Conservation (phyloP, 1,140 invertebrate species). For the Archegozetes longisetosus region DNA sequence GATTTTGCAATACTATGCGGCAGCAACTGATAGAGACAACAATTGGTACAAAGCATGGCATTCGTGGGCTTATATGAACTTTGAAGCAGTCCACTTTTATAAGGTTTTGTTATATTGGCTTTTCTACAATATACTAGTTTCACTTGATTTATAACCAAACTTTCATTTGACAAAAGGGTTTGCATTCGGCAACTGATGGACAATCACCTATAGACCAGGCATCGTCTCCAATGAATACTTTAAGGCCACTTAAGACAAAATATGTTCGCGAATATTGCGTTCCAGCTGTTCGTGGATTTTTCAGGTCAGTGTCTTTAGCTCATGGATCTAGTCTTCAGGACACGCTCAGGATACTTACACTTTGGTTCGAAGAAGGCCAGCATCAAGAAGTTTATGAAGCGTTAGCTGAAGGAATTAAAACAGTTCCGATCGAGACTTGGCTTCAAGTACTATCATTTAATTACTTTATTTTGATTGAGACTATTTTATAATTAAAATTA, state of each 20-base stretch:
- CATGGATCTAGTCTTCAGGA: constrained; percentile 94
- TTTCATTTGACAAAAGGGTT: neutral
- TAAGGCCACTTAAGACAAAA: neutral
- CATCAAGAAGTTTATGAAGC: constrained; percentile 83
- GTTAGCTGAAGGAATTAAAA: constrained; percentile 72
- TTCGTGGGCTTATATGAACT: constrained; percentile 93
- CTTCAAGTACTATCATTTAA: constrained; percentile 46
- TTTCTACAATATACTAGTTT: too few relatives aligned
- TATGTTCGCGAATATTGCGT: constrained; percentile 62
- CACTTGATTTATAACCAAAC: too few relatives aligned
- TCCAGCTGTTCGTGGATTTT: constrained; percentile 86
- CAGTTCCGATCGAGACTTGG: constrained; percentile 96
- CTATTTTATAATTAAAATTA: constrained; percentile 5
- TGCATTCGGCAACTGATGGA: neutral
- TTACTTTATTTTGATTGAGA: constrained; percentile 6
- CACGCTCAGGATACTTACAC: constrained; percentile 72
- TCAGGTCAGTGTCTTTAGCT: constrained; percentile 74
- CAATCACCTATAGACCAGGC: neutral
- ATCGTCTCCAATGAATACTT: neutral
- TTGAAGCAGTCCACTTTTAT: constrained; percentile 82
- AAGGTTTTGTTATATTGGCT: constrained; percentile 6
- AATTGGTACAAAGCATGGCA: constrained; percentile 75
- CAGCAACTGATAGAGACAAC: constrained; percentile 72
- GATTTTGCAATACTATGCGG: constrained; percentile 58
- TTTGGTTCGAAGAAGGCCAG: constrained; percentile 93